These are phyloP conservation scores for Oreochromis grahami DNA, from an alignment of 2,797 vertebrate genomes.

Conservation along the genomic window DNA sequence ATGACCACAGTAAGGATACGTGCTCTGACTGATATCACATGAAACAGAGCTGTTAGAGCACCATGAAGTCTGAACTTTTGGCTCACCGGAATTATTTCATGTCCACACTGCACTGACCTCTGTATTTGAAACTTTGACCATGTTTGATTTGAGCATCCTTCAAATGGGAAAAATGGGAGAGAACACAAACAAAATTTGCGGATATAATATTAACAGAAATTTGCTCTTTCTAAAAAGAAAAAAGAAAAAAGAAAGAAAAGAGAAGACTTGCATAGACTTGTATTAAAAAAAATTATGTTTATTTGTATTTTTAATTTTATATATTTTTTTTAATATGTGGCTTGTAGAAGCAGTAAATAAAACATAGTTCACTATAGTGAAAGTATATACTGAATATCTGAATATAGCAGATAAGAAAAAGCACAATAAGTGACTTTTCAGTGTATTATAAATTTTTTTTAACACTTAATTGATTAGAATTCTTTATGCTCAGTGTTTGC, in stretches of 20 bases:
- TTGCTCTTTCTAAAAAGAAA: neutral
- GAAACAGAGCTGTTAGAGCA: neutral
- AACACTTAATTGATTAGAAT: neutral
- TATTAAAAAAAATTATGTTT: neutral
- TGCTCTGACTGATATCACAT: neutral
- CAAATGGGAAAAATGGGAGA: neutral
- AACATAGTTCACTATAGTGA: neutral
- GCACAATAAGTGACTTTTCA: neutral
- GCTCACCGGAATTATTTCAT: neutral
- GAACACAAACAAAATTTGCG: neutral
- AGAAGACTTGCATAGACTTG: neutral
- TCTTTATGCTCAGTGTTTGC: neutral
- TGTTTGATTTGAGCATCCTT: neutral
- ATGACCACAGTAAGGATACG: neutral
- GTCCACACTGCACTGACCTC: neutral
- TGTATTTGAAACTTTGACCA: neutral
- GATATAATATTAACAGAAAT: neutral
- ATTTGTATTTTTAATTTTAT: neutral
- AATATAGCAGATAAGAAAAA: neutral
- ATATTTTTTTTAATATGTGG: fast-evolving
- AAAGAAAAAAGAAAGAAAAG: neutral
- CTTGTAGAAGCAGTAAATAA: neutral
- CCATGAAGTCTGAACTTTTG: neutral
- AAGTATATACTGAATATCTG: neutral
- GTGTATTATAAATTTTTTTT: neutral